Conservation (phyloP, 2,888 invertebrate species). For the Cantharis flavilabris region DNA sequence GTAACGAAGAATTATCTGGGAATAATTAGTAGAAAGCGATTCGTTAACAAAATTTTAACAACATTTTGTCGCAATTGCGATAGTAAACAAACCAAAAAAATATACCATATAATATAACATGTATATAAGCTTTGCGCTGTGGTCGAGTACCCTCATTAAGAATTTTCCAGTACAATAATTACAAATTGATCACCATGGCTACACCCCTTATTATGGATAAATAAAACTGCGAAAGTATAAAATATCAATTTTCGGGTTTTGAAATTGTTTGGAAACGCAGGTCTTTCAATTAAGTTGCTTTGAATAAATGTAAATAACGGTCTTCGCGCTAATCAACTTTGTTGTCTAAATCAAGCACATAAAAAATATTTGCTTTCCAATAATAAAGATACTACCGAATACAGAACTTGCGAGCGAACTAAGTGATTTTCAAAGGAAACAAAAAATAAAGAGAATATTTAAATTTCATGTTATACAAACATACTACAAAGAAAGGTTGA, state of each 20-base stretch:
- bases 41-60: not conserved
- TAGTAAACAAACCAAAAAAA: not conserved
- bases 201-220: conserved; percentile 25
- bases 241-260: not conserved
- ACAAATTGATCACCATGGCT: conserved; percentile 33
- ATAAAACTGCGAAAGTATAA: not conserved
- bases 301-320: not conserved
- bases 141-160: conserved; percentile 28
- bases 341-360: not conserved
- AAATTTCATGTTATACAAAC: not conserved
- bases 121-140: conserved; percentile 6
- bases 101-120: not conserved
- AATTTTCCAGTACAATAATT: conserved; percentile 29
- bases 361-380: not conserved
- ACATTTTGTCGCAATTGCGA: not conserved
- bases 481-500: not conserved
- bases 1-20: not conserved
- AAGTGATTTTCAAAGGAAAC: not conserved
- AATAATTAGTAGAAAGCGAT: not conserved
- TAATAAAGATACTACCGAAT: not conserved
- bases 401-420: not conserved
- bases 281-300: not conserved
- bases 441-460: not conserved
- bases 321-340: not conserved
- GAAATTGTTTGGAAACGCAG: not conserved